A percentile compares a stretch with the other conserved stretches of the same genome.
These are phyloP conservation scores for Petrocephalus schoutedeni DNA, from an alignment of 2,797 vertebrate species.

Conservation along the genomic window DNA sequence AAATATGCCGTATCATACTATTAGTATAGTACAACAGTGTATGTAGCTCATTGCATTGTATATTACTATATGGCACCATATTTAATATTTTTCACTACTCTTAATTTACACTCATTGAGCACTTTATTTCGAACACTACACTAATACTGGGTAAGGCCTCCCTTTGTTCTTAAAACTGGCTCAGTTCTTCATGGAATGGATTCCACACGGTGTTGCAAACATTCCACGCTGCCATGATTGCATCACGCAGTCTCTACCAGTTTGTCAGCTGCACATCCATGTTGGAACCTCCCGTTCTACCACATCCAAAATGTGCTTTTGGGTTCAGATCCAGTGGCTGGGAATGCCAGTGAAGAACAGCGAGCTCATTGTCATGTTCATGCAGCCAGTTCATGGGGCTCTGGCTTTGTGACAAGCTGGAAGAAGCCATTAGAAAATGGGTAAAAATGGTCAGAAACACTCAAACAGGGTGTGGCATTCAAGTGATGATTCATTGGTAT, in stretches of 20 bases:
- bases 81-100: neutral
- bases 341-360: neutral
- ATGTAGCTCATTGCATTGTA: neutral
- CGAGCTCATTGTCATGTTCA: neutral
- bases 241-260: neutral
- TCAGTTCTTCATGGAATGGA: neutral
- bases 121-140: neutral
- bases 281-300: neutral
- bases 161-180: neutral
- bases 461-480: neutral
- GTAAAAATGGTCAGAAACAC: neutral
- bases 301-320: neutral
- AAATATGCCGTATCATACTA: neutral
- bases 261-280: neutral
- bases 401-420: neutral
- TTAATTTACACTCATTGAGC: neutral
- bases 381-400: neutral
- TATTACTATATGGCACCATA: neutral
- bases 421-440: neutral
- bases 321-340: neutral
- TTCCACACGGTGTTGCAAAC: neutral
- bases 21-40: neutral
- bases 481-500: neutral
- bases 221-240: neutral
- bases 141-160: neutral